A percentile compares a stretch with the other conserved stretches of the same genome.
Conservation (phyloP, 92 coral and sea anemone species). For the Galaxea fascicularis region DNA sequence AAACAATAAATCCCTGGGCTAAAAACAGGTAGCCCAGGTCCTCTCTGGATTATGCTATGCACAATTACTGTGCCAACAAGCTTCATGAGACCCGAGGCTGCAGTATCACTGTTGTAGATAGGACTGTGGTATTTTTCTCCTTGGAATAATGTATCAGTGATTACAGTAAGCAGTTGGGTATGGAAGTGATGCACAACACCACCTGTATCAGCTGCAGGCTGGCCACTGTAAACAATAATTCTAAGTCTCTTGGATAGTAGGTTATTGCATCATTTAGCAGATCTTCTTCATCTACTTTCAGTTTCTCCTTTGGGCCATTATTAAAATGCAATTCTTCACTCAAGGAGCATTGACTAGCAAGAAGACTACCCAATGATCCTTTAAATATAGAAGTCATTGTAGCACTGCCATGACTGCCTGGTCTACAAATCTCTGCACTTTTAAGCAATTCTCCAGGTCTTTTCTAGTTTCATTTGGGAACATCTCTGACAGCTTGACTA, state of each 20-base stretch:
- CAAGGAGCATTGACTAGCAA: slow-evolving; percentile 45
- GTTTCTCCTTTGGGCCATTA: slow-evolving; percentile 57
- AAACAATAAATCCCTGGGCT: slow-evolving; percentile 30
- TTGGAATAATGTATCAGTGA: slow-evolving; percentile 60
- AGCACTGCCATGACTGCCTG: slow-evolving; percentile 57
- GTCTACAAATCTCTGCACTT: slow-evolving; percentile 55
- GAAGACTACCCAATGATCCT: background rate
- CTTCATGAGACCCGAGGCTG: slow-evolving; percentile 72
- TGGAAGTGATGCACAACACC: slow-evolving; percentile 71
- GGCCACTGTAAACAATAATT: slow-evolving; percentile 26
- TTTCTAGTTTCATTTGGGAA: slow-evolving; percentile 63
- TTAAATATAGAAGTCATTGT: slow-evolving; percentile 7
- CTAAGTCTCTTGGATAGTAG: slow-evolving; percentile 60
- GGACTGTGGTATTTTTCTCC: slow-evolving; percentile 59
- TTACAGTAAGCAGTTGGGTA: slow-evolving; percentile 58
- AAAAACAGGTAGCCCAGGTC: slow-evolving; percentile 54
- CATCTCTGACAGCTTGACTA: slow-evolving; percentile 66
- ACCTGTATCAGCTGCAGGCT: slow-evolving; percentile 75
- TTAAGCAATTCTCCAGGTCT: slow-evolving; percentile 52
- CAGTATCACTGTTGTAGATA: slow-evolving; percentile 71
- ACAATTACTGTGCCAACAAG: slow-evolving; percentile 40
- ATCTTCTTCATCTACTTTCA: slow-evolving; percentile 56
- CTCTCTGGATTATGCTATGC: slow-evolving; percentile 55
- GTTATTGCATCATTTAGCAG: slow-evolving; percentile 73
- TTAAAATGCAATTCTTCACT: slow-evolving; percentile 53